These are phyloP conservation scores for Callorhinus ursinus DNA, from an alignment of 2,113 vertebrate species.

Conservation along the genomic window DNA sequence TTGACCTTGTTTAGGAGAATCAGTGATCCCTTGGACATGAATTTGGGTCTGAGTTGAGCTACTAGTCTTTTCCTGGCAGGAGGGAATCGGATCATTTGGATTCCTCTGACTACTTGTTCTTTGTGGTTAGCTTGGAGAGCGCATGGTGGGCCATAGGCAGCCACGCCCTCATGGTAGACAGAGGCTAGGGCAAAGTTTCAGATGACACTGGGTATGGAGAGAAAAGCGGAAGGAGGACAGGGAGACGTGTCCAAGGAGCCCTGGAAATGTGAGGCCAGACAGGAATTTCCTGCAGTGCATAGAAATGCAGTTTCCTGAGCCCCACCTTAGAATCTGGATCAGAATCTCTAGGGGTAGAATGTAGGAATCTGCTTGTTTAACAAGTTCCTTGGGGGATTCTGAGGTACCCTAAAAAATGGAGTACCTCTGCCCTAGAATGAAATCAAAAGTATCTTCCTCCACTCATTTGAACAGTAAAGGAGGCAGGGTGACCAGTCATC, in stretches of 20 bases:
- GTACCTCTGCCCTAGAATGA: not conserved
- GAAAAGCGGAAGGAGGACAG: not conserved
- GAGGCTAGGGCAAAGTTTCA: not conserved
- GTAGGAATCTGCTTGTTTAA: not conserved
- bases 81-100: too few species aligned
- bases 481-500: too few species aligned
- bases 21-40: too few species aligned
- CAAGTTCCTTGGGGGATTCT: not conserved
- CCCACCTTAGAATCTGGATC: not conserved
- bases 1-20: not conserved
- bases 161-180: not conserved
- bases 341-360: not conserved
- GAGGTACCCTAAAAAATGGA: not conserved
- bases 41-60: not conserved
- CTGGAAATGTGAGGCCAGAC: not conserved
- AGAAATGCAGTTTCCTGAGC: not conserved
- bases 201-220: not conserved
- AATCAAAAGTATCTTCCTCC: not conserved
- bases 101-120: not conserved
- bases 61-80: not conserved
- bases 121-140: not conserved
- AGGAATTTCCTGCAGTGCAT: not conserved
- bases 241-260: not conserved
- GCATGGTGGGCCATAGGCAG: not conserved
- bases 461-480: not conserved